phyloP scores from a whole-genome alignment of 2,888 invertebrate species.

The Cephus runcator region DNA sequence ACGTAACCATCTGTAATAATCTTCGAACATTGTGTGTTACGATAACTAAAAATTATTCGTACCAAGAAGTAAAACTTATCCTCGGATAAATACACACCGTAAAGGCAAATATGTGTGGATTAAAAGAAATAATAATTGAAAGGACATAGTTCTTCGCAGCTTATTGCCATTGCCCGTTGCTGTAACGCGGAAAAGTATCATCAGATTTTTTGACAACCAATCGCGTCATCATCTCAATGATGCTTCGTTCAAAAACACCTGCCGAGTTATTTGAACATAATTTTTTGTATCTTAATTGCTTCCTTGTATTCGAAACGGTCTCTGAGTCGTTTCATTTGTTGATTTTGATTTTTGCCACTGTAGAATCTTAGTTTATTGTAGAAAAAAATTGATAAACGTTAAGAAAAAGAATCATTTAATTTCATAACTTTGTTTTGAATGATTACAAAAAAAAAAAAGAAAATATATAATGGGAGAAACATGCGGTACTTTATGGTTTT shows the following conservation, averaged over 20 bases:
- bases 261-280: not conserved
- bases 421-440: conserved; percentile 35
- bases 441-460: conserved; percentile 20
- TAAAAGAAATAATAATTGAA: not conserved
- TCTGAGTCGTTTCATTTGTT: not conserved
- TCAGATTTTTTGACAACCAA: not conserved
- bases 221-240: not conserved
- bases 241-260: not conserved
- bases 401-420: conserved; percentile 35
- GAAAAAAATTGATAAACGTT: conserved; percentile 6
- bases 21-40: conserved; percentile 36
- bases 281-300: conserved; percentile 11
- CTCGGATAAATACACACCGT: not conserved
- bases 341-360: conserved; percentile 27
- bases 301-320: conserved; percentile 7
- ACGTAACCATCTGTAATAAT: conserved; percentile 33
- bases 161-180: not conserved
- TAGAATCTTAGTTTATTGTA: conserved; percentile 28
- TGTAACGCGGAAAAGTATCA: conserved; percentile 4
- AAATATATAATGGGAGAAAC: not conserved
- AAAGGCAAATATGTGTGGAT: not conserved
- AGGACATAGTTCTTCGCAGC: not conserved
- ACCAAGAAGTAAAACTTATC: not conserved
- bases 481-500: not conserved
- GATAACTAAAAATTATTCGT: conserved; percentile 21